Evolutionary conservation across 2,797 vertebrate species (phyloP), one percentile per base, ranked within the genome.

Genomic region (Poecilia velifera): DNA sequence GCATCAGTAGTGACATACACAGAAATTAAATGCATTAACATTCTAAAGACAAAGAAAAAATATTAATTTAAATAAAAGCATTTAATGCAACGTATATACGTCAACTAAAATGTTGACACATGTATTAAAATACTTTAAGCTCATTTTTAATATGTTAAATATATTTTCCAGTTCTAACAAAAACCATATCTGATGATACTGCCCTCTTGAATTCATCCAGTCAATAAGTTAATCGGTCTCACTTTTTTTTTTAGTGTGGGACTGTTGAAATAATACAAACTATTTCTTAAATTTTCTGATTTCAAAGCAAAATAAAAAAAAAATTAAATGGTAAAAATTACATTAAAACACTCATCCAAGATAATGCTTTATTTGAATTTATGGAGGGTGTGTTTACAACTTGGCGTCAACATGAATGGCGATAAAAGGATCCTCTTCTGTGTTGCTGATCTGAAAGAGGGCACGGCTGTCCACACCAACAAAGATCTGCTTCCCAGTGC

Each of bases 351-450:
- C 28, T 34, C 12, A 34, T 62, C n/a, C 57, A 62, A 62, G 3
- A 66, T 8, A 3, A 66, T 20, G 6, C 16, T 36, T 20, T 36
- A 66, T 62, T 62, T 62, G 31, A 66, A 36, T 66, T 36, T 20
- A 66, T 66, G 6, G 3, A 66, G 34, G 34, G 62, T 36, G 14
- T 64, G n/a, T 87, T 94, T 94, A 97, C 31, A 98, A 84, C 81
- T 96, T 97, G 28, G 97, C 93, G 0, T 96, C 86, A 0, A 88
- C 90, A 25, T 98, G 97, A 59, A 98, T 97, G 57, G 97, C 96
- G 78, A 98, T 73, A 1, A 97, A 98, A 0, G 97, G 96, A 77
- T 98, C 97, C 86, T 97, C 96, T 0, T 95, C 97, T 13, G 1
- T 72, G 62, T 96, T 97, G 82, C 96, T 97, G 82, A 99, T 97